phyloP scores from a whole-genome alignment of 2,888 invertebrate genomes.

The Cylindroiulus punctatus region DNA sequence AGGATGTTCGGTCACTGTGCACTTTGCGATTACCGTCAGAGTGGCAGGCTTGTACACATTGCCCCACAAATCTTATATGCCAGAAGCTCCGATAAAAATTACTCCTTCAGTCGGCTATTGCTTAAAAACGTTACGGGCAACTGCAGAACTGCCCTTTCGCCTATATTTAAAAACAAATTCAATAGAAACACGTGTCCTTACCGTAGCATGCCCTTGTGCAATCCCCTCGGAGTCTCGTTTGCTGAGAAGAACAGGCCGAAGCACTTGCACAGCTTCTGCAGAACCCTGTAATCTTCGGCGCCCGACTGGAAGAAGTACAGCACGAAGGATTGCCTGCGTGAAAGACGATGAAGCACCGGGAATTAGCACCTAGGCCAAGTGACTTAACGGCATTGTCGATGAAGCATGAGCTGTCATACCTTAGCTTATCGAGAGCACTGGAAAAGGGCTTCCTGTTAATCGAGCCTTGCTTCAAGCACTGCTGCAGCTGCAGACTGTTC shows the following conservation, averaged over 20 bases:
- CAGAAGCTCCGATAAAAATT: too few relatives aligned
- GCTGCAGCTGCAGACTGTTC: constrained; percentile 49
- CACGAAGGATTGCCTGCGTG: constrained; percentile 51
- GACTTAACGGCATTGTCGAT: neutral
- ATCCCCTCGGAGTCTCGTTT: constrained; percentile 48
- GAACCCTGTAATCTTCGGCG: constrained; percentile 23
- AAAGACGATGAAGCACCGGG: neutral
- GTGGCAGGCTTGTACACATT: neutral
- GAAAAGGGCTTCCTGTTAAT: constrained; percentile 37
- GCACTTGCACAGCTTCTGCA: constrained; percentile 53
- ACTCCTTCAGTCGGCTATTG: too few relatives aligned
- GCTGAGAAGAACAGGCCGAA: constrained; percentile 53
- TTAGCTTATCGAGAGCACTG: neutral
- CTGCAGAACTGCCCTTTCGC: neutral
- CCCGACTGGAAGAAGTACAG: constrained; percentile 54
- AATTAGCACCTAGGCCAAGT: neutral
- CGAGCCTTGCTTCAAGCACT: constrained; percentile 1
- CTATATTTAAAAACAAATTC: neutral
- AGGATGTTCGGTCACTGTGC: too few relatives aligned
- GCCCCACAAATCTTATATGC: neutral
- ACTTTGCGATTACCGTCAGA: neutral
- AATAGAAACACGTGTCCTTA: neutral
- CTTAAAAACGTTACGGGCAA: too few relatives aligned
- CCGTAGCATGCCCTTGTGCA: constrained; percentile 57
- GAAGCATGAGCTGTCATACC: neutral